Base-by-base conservation (phyloP, 2,797 vertebrate species). In the Pipistrellus pygmaeus region DNA sequence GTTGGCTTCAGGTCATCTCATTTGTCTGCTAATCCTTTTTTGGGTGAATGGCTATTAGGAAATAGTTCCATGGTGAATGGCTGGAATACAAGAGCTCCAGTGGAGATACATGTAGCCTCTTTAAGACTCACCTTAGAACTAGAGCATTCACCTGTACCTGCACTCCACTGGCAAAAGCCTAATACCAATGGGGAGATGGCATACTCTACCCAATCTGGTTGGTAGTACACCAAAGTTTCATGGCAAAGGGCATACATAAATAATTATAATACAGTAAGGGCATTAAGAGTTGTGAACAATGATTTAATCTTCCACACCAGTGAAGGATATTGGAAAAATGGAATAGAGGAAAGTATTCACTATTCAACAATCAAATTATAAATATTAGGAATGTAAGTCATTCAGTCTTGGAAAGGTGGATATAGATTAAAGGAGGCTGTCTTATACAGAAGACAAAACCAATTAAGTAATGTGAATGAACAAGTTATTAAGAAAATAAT, bases 281-380 rank as follows among this genome's bases (percentile, higher is more conserved):
- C 25, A 66, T 18, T 10, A 35, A 44, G 3, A 53, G 6, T 38
- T 57, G 38, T 78, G 55, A 88, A 48, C 35, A 72, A 73, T 44
- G 8, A 85, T 27, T 81, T 84, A 68, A 14, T 66, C 14, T 41
- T 41, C 44, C 44, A 44, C 44, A 44, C 15, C 35, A 89, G 27
- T 46, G 51, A 75, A 75, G 15, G 73, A 38, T n/a, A 48, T 23
- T 75, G 62, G 6, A 48, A 80, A 35, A 18, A 46, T 64, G 32
- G 17, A 90, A 78, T 41, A 81, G 25, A 85, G n/a, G 30, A 62
- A 89, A 83, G 6, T 8, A 77, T 88, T 48, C 27, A 91, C n/a
- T 89, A 83, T 77, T 85, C 64, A 84, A 71, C 8, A 76, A 80
- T 51, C 10, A 83, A 75, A 81, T 84, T 55, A 72, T 44, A 93